phyloP scores from a whole-genome alignment of 2,797 vertebrate genomes.

The Neoniphon sammara region DNA sequence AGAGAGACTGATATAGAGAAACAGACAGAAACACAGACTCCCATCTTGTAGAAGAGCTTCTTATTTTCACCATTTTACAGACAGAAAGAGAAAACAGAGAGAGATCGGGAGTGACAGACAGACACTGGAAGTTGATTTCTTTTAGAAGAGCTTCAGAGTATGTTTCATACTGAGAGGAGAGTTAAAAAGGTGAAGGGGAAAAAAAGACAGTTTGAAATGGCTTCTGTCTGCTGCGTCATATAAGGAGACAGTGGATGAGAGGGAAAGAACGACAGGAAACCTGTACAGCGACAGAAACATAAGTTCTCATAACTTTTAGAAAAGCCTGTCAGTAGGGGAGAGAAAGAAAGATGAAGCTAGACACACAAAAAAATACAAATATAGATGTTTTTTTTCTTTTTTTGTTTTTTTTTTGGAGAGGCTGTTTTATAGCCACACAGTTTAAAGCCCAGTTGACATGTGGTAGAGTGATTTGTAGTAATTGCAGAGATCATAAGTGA shows the following conservation, averaged over 20 bases:
- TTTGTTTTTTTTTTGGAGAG: too few species aligned
- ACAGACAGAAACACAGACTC: conserved; percentile 1
- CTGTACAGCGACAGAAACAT: background rate
- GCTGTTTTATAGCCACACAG: background rate
- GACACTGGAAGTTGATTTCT: background rate
- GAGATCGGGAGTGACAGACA: conserved; percentile 12
- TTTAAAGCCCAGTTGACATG: background rate
- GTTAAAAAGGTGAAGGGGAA: conserved; percentile 1
- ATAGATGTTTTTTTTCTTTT: too few species aligned
- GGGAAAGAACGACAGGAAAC: background rate
- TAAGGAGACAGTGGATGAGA: background rate
- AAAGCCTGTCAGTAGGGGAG: background rate
- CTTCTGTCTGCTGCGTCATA: background rate
- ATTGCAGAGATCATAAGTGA: background rate
- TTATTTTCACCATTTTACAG: background rate
- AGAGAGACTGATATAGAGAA: background rate
- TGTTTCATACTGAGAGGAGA: conserved; percentile 1
- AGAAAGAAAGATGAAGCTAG: background rate
- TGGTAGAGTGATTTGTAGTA: too few species aligned
- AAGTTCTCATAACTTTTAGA: background rate
- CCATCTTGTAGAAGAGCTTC: background rate
- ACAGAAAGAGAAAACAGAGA: background rate
- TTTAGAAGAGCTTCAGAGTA: background rate
- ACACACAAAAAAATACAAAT: background rate
- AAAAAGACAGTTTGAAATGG: too few species aligned